phyloP scores from a whole-genome alignment of 1,140 invertebrate species.

The Doryteuthis pealeii region DNA sequence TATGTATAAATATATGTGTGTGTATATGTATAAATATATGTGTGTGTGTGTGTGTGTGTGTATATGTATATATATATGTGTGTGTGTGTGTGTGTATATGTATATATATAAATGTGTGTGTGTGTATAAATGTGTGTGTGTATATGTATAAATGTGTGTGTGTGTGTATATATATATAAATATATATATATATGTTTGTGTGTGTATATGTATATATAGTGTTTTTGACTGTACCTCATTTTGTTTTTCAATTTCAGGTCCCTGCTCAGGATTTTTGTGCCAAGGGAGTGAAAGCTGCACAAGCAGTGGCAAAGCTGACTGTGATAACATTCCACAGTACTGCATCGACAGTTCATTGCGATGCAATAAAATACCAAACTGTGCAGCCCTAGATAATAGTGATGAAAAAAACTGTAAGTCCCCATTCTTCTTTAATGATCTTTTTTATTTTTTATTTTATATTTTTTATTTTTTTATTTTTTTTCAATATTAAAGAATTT shows the following conservation, averaged over 20 bases:
- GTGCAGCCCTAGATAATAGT: slow-evolving; percentile 7
- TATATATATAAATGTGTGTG: too few species aligned
- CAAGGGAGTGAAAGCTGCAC: background rate
- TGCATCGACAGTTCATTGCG: slow-evolving; percentile 5
- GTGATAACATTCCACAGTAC: slow-evolving; percentile 10
- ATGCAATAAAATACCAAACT: slow-evolving; percentile 14
- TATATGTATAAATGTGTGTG: too few species aligned
- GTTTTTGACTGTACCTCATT: too few species aligned
- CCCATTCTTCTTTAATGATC: background rate
- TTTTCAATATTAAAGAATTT: too few species aligned
- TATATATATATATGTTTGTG: too few species aligned
- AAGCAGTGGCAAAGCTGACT: background rate
- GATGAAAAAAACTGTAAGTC: slow-evolving; percentile 14
- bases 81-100: too few species aligned
- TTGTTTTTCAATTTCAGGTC: background rate
- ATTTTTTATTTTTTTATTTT: background rate
- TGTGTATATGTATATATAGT: too few species aligned
- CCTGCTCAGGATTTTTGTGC: background rate
- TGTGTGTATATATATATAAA: background rate
- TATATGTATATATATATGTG: too few species aligned
- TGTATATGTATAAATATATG: too few species aligned
- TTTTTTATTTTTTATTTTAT: background rate
- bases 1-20: too few species aligned
- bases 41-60: too few species aligned
- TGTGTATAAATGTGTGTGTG: too few species aligned